Conservation (phyloP, 2,797 vertebrate genomes). For the Poecile montanus region DNA sequence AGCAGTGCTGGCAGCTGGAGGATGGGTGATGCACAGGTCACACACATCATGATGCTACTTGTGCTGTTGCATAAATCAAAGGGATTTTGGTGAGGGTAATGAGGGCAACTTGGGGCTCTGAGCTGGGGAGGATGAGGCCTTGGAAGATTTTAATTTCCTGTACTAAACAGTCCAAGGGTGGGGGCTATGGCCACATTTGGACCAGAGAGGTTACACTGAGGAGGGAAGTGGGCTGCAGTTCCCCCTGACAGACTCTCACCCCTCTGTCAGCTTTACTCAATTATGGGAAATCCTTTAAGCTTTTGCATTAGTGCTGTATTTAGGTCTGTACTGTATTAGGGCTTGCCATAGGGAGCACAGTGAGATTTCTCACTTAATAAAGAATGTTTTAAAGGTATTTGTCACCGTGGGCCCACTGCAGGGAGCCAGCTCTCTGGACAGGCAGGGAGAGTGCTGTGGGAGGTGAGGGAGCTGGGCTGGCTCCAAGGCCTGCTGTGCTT, state of each 20-base stretch:
- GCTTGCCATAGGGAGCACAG: neutral
- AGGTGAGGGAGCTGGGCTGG: neutral
- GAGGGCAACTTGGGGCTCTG: neutral
- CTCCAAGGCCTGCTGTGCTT: rapidly evolving
- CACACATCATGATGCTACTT: neutral
- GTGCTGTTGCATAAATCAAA: neutral
- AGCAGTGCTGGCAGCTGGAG: neutral
- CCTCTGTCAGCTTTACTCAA: constrained; percentile 27
- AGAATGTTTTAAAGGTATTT: neutral
- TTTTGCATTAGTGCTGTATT: constrained; percentile 48
- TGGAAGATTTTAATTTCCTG: neutral
- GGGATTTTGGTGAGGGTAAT: neutral
- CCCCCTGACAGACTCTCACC: neutral
- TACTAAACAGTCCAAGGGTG: rapidly evolving
- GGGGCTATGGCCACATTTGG: neutral
- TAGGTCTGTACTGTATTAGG: constrained; percentile 28
- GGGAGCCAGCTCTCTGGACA: neutral
- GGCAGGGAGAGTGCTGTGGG: neutral
- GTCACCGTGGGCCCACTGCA: rapidly evolving
- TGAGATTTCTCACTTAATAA: constrained; percentile 10
- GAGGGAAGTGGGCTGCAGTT: neutral
- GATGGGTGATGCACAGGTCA: rapidly evolving
- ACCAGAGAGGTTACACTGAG: neutral
- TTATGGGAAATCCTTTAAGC: constrained; percentile 63
- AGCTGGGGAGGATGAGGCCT: neutral